Evolutionary conservation across 2,888 invertebrate genomes (phyloP).

Genomic region (Cryptocheilus praepositus): DNA sequence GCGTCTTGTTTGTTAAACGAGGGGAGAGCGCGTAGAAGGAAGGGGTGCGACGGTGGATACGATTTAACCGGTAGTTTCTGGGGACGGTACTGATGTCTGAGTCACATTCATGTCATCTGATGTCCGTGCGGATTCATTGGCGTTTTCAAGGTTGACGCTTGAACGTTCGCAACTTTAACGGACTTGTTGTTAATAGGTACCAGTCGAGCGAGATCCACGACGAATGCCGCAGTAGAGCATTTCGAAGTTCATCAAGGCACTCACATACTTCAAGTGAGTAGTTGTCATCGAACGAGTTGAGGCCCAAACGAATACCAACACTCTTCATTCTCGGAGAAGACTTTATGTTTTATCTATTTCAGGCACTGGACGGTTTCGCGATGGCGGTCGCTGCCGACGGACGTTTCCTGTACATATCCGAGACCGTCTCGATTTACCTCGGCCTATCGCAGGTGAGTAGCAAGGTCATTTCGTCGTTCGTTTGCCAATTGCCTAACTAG

Average conservation of each 20-base stretch:
- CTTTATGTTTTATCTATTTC: constrained; percentile 49
- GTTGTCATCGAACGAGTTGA: too few species aligned
- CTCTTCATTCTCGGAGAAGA: constrained; percentile 95
- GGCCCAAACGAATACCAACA: constrained; percentile 98
- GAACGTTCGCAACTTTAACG: background rate
- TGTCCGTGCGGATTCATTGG: background rate
- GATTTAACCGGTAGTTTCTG: background rate
- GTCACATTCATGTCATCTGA: too few species aligned
- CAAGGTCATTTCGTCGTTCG: constrained; percentile 23
- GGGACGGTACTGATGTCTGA: background rate
- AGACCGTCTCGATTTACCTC: constrained; percentile 99
- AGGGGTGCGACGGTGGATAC: constrained; percentile 47
- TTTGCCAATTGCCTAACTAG: background rate
- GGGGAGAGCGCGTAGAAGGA: constrained; percentile 49
- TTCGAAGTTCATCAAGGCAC: constrained; percentile 98
- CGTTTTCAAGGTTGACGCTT: background rate
- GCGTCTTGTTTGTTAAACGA: constrained; percentile 72
- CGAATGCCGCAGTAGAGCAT: constrained; percentile 88
- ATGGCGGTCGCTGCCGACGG: constrained; percentile 97
- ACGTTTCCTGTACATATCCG: constrained; percentile 98
- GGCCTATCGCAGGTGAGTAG: constrained; percentile 97
- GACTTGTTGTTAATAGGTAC: constrained; percentile 79
- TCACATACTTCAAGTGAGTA: constrained; percentile 93
- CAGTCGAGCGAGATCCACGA: constrained; percentile 83
- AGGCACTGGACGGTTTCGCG: constrained; percentile 98